These are phyloP conservation scores for Uria lomvia DNA, from an alignment of 2,113 vertebrate species.

Conservation along the genomic window DNA sequence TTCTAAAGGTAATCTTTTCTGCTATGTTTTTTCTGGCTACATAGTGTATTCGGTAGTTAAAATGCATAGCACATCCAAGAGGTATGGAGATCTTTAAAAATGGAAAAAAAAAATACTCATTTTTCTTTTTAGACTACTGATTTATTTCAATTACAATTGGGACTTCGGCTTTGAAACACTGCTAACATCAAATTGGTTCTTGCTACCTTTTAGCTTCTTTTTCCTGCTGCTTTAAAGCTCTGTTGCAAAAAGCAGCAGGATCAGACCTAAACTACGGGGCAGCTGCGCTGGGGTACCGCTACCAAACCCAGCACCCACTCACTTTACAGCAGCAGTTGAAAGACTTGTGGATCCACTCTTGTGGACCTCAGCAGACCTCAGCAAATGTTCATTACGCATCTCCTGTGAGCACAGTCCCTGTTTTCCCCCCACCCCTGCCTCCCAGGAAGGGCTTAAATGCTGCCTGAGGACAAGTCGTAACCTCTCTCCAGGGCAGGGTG, in stretches of 20 bases:
- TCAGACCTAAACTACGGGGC: background rate
- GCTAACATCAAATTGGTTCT: background rate
- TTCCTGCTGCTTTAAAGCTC: background rate
- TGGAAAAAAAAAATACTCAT: background rate
- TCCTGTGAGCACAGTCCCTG: background rate
- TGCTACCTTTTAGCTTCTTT: background rate
- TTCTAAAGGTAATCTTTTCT: background rate
- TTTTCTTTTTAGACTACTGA: background rate
- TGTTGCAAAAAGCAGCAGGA: background rate
- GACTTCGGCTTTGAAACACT: background rate
- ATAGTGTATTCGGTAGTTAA: background rate
- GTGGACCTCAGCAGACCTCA: background rate
- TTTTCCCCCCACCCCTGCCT: background rate
- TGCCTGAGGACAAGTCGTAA: background rate
- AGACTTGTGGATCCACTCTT: background rate
- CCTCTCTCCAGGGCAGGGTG: background rate
- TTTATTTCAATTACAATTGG: background rate
- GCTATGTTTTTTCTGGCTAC: background rate
- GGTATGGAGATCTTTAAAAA: background rate
- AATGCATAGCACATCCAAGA: background rate
- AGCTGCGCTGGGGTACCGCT: accelerated
- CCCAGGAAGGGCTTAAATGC: background rate
- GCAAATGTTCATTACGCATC: background rate
- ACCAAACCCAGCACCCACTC: background rate
- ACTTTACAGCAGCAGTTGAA: background rate